Percentiles rank a stretch among this genome's conserved stretches.
These are phyloP conservation scores for Agelaius phoeniceus DNA, from an alignment of 2,113 vertebrate genomes.

Conservation along the genomic window DNA sequence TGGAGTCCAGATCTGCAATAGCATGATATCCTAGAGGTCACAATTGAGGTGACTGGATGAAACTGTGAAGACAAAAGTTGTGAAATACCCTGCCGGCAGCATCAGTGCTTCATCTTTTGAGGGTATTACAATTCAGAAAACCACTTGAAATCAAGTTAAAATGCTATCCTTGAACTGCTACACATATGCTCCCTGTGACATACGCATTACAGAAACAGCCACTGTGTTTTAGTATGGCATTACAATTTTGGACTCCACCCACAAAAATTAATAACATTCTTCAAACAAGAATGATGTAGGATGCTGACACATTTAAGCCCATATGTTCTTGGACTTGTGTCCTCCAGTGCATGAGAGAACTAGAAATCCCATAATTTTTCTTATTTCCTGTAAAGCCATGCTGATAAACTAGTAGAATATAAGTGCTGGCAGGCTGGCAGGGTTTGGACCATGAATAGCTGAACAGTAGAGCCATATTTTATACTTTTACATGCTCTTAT, in stretches of 20 bases:
- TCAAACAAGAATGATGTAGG: constrained; percentile 11
- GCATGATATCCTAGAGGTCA: not conserved
- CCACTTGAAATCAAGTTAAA: constrained; percentile 2
- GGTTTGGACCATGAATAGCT: not conserved
- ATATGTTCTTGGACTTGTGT: constrained; percentile 34
- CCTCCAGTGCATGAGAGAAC: not conserved
- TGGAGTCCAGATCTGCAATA: not conserved
- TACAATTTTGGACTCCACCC: constrained; percentile 35
- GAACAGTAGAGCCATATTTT: not conserved
- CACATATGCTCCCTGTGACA: not conserved
- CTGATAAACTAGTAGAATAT: not conserved
- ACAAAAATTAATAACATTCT: constrained; percentile 20
- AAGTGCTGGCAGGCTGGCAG: not conserved
- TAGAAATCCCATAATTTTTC: constrained; percentile 24
- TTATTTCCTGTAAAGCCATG: not conserved
- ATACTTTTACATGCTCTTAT: not conserved
- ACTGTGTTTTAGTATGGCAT: constrained; percentile 18
- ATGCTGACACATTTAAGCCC: constrained; percentile 35
- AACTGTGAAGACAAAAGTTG: not conserved
- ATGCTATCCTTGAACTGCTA: not conserved
- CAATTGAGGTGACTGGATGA: not conserved
- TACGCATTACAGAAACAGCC: not conserved
- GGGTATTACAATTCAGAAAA: not conserved
- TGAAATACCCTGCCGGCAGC: not conserved
- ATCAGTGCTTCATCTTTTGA: not conserved